Evolutionary conservation across 2,797 vertebrate genomes (phyloP), one percentile per base, ranked within the genome.

Genomic region (Kryptopterus vitreolus): DNA sequence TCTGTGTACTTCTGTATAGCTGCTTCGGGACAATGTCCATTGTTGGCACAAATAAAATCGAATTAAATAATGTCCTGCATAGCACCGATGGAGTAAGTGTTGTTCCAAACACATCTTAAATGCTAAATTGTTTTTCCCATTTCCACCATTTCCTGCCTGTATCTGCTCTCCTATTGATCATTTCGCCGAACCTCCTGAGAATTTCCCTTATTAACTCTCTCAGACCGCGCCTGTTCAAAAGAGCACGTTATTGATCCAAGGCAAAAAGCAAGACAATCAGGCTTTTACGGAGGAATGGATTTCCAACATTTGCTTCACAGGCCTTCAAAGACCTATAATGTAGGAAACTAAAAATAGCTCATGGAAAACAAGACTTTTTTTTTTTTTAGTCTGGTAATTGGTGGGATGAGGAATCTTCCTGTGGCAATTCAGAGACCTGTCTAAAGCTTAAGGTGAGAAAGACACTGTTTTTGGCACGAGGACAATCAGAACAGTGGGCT

Each of bases 151-250:
- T n/a, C 9, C 35, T 48, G 33, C 22, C 48, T 68, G 75, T 46
- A 8, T 53, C 73, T 31, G 38, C 53, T 66, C 52, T 66, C 62
- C 50, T 81, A 72, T 81, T 81, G 80, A 81, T 69, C 38, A 80
- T 57, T 77, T 74, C 59, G 62, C 75, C 8, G n/a, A 58, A 55
- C 62, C 83, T 70, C 77, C 77, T 58, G 77, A 80, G 81, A 63
- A 77, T 68, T 74, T 68, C 79, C 70, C 76, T 81, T 81, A 85
- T 81, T 84, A 87, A 84, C 82, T 72, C 75, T 79, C 81, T 69
- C 26, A 7, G 68, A 77, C 77, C 71, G 69, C 57, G 74, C 76
- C 78, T 84, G 55, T 50, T 74, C 71, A 87, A 53, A 87, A 86
- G 79, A 86, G 79, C 72, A 26, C 43, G 53, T 31, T 81, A 86